Conservation (phyloP, 2,888 invertebrate genomes). For the Conchocele bisecta region DNA sequence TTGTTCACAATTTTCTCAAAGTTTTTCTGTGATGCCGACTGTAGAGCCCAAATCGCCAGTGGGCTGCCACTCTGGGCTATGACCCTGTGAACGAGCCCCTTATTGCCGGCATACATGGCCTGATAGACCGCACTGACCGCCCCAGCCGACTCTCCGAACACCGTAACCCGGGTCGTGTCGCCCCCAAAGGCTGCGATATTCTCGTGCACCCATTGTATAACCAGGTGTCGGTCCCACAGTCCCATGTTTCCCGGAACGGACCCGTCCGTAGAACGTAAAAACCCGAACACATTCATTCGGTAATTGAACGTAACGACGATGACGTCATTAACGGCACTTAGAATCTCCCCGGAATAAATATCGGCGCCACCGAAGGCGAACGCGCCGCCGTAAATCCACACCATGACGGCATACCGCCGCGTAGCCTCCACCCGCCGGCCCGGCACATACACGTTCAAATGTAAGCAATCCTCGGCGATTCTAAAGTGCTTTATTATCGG, state of each 20-base stretch:
- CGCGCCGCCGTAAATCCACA: constrained; percentile 97
- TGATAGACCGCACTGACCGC: constrained; percentile 66
- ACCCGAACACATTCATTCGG: constrained; percentile 95
- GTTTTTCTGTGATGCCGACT: constrained; percentile 83
- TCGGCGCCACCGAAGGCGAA: constrained; percentile 94
- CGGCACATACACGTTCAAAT: constrained; percentile 97
- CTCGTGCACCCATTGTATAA: constrained; percentile 95
- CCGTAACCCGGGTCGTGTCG: constrained; percentile 63
- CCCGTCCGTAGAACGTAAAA: constrained; percentile 86
- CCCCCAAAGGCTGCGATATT: constrained; percentile 86
- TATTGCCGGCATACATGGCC: constrained; percentile 58
- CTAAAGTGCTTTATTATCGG: constrained; percentile 17
- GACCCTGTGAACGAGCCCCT: constrained; percentile 60
- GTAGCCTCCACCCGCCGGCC: not conserved
- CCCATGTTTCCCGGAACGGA: constrained; percentile 89
- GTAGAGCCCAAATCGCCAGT: constrained; percentile 45
- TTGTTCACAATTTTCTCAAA: constrained; percentile 86
- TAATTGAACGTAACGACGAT: constrained; percentile 98
- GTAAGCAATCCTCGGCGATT: constrained; percentile 96
- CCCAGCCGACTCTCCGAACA: constrained; percentile 75
- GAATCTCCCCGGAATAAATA: constrained; percentile 84
- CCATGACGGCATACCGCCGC: constrained; percentile 88
- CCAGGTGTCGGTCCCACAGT: constrained; percentile 96
- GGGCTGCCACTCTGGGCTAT: constrained; percentile 67
- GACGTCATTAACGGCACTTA: constrained; percentile 94